These are phyloP conservation scores for Augiades crinisus DNA, from an alignment of 2,888 invertebrate genomes.

Conservation along the genomic window DNA sequence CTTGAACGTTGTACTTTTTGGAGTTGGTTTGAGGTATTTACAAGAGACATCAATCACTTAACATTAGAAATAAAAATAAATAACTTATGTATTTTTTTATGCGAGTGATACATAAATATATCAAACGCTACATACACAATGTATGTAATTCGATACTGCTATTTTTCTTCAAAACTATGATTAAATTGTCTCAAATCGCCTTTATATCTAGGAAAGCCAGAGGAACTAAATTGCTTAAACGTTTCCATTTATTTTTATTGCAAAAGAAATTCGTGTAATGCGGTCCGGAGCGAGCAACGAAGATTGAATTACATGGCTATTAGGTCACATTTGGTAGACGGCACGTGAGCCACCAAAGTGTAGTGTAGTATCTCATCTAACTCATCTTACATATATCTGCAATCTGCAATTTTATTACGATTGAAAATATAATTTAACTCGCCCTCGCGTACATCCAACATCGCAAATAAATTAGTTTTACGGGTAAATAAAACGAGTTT, in stretches of 20 bases:
- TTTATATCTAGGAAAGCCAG: constrained; percentile 1
- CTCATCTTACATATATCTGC: constrained; percentile 15
- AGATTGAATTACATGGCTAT: constrained; percentile 63
- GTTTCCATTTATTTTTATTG: constrained; percentile 28
- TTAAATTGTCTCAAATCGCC: too few species aligned
- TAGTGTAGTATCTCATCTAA: constrained; percentile 11
- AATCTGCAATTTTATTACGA: constrained; percentile 25
- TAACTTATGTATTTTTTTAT: too few species aligned
- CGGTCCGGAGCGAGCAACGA: constrained; percentile 27
- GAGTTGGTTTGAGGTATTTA: too few species aligned
- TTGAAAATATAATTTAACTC: constrained; percentile 23
- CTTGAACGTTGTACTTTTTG: too few species aligned
- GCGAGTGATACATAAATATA: too few species aligned
- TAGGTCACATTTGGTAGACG: constrained; percentile 50
- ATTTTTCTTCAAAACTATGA: too few species aligned
- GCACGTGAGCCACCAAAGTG: constrained; percentile 42
- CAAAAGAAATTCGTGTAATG: constrained; percentile 30
- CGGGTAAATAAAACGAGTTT: constrained; percentile 7
- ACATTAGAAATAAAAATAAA: too few species aligned
- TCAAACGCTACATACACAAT: too few species aligned
- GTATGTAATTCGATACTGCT: too few species aligned
- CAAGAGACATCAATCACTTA: too few species aligned
- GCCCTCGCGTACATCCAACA: constrained; percentile 1
- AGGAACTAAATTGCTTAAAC: constrained; percentile 8
- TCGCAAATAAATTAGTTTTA: constrained; percentile 17